These are phyloP conservation scores for Cephus cinctus DNA, from an alignment of 1,140 invertebrate species.

Conservation along the genomic window DNA sequence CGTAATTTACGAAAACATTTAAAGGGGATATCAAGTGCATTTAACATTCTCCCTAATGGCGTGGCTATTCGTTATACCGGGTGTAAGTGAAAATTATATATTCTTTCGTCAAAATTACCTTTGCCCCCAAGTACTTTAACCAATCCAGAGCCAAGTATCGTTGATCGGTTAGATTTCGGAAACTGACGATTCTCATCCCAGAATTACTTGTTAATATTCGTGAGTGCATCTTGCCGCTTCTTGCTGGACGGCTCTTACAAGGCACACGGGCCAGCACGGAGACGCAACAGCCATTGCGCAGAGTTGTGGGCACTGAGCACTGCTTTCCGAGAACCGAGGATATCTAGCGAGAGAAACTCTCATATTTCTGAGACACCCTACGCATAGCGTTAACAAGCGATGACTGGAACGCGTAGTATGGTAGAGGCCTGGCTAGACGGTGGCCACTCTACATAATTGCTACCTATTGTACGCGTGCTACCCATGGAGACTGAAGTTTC, in stretches of 20 bases:
- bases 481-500: neutral
- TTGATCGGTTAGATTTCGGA: too few relatives aligned
- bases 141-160: too few relatives aligned
- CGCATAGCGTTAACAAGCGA: slow-evolving; percentile 30
- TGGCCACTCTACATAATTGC: slow-evolving; percentile 41
- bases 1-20: too few relatives aligned
- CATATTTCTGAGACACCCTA: slow-evolving; percentile 26
- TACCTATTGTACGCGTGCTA: slow-evolving; percentile 23
- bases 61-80: too few relatives aligned
- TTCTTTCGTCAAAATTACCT: too few relatives aligned
- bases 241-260: neutral
- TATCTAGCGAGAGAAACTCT: neutral
- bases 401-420: slow-evolving; percentile 20
- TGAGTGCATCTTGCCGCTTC: slow-evolving; percentile 32
- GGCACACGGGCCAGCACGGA: neutral
- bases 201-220: slow-evolving; percentile 29
- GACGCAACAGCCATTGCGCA: neutral
- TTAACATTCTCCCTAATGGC: too few relatives aligned
- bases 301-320: neutral
- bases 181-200: slow-evolving; percentile 10
- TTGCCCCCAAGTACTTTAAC: too few relatives aligned
- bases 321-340: neutral
- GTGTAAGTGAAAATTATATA: too few relatives aligned
- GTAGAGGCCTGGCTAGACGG: slow-evolving; percentile 21
- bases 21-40: too few relatives aligned